phyloP scores from a whole-genome alignment of 2,113 vertebrate species.

The Sinocyclocheilus maitianheensis region DNA sequence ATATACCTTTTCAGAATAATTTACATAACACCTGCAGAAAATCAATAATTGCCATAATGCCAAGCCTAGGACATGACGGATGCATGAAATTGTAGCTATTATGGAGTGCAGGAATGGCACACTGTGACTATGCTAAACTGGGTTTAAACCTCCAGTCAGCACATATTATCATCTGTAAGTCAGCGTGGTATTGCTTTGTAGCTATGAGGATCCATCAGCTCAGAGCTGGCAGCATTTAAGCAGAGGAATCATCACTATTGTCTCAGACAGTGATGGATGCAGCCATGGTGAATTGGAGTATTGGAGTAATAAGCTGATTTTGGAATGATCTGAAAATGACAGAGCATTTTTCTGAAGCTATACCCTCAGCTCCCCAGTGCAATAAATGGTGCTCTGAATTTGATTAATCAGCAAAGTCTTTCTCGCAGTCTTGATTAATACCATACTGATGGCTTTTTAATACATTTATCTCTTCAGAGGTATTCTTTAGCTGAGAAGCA shows the following conservation, averaged over 20 bases:
- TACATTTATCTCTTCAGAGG: constrained; percentile 18
- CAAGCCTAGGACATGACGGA: background rate
- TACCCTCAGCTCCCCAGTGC: background rate
- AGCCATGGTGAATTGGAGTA: constrained; percentile 25
- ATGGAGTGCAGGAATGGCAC: background rate
- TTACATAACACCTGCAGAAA: background rate
- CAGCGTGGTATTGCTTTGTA: constrained; percentile 23
- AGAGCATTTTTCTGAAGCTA: constrained; percentile 27
- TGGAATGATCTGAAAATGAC: constrained; percentile 11
- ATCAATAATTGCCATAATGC: background rate
- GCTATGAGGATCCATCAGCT: constrained; percentile 19
- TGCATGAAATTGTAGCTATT: background rate
- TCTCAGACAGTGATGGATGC: constrained; percentile 35
- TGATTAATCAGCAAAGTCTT: constrained; percentile 30
- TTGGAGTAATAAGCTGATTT: constrained; percentile 29
- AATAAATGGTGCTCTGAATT: background rate
- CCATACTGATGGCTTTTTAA: background rate
- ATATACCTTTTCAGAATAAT: background rate
- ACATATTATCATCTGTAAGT: constrained; percentile 30
- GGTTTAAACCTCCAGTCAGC: constrained; percentile 26
- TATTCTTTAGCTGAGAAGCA: background rate
- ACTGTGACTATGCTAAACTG: constrained; percentile 9
- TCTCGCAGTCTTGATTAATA: background rate
- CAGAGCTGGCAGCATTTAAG: constrained; percentile 30
- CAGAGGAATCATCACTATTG: constrained; percentile 32